Evolutionary conservation across 1,140 invertebrate genomes (phyloP).

Genomic region (Penaeus chinensis): DNA sequence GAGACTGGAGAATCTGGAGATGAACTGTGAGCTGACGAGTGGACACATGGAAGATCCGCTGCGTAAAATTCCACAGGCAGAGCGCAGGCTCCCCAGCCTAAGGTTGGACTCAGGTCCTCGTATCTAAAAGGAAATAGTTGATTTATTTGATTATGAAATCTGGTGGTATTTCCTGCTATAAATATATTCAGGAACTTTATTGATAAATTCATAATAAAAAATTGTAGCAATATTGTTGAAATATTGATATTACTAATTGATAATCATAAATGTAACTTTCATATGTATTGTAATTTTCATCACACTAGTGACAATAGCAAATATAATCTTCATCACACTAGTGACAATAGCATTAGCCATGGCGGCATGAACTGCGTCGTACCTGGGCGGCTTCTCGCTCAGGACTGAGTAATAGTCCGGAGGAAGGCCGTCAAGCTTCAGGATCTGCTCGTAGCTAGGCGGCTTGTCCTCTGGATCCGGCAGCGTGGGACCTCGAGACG

Average conservation of each 20-base stretch:
- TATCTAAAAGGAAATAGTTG: conserved; percentile 34
- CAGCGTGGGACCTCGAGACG: conserved; percentile 37
- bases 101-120: conserved; percentile 41
- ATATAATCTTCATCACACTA: too few species aligned
- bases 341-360: not conserved
- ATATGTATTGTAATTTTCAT: too few species aligned
- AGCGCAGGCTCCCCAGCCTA: conserved; percentile 51
- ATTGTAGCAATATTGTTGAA: too few species aligned
- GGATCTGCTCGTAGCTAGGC: conserved; percentile 62
- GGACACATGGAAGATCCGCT: conserved; percentile 34
- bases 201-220: too few species aligned
- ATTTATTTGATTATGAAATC: not conserved
- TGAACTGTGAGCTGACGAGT: not conserved
- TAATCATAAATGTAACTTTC: too few species aligned
- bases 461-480: conserved; percentile 63
- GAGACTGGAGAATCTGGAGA: not conserved
- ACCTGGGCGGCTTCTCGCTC: conserved; percentile 59
- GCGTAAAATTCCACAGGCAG: conserved; percentile 42
- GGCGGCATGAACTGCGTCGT: not conserved
- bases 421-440: conserved; percentile 61
- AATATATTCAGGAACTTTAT: not conserved
- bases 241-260: too few species aligned
- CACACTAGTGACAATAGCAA: too few species aligned
- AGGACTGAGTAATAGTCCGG: conserved; percentile 62
- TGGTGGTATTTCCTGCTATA: not conserved